These are phyloP conservation scores for Pegoplata infirma DNA, from an alignment of 2,888 invertebrate species.

Conservation along the genomic window DNA sequence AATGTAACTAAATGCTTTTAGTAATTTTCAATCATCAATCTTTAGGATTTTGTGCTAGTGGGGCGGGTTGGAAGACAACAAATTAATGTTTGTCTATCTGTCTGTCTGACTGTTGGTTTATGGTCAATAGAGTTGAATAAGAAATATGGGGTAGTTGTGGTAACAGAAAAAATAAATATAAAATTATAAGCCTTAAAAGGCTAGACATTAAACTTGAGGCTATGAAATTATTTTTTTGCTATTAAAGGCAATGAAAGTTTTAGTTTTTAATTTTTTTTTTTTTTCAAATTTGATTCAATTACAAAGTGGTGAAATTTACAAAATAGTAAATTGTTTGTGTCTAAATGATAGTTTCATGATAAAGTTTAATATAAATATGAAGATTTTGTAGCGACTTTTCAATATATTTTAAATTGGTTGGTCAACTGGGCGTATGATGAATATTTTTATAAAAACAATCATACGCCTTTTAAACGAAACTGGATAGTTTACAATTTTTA, in stretches of 20 bases:
- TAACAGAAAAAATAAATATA: too few species aligned
- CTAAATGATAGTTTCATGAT: too few species aligned
- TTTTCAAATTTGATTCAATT: not conserved
- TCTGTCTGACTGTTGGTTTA: slow-evolving; percentile 18
- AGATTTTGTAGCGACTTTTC: too few species aligned
- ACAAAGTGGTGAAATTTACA: too few species aligned
- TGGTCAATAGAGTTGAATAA: slow-evolving; percentile 28
- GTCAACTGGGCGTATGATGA: too few species aligned
- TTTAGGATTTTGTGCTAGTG: slow-evolving; percentile 42
- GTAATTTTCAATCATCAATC: slow-evolving; percentile 55
- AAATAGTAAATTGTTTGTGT: too few species aligned
- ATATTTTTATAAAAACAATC: too few species aligned
- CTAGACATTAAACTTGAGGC: slow-evolving; percentile 36
- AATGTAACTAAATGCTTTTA: slow-evolving; percentile 54
- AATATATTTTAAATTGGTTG: too few species aligned
- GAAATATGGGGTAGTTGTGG: not conserved
- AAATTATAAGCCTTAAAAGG: slow-evolving; percentile 10
- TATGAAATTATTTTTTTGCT: not conserved
- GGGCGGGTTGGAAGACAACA: not conserved
- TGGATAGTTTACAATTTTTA: too few species aligned
- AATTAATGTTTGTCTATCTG: not conserved
- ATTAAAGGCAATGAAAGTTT: not conserved
- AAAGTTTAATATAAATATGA: too few species aligned
- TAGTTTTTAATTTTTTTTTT: not conserved
- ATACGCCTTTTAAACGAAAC: too few species aligned